Conservation (phyloP, 2,113 vertebrate species). For the Trochalopteron elliotii region DNA sequence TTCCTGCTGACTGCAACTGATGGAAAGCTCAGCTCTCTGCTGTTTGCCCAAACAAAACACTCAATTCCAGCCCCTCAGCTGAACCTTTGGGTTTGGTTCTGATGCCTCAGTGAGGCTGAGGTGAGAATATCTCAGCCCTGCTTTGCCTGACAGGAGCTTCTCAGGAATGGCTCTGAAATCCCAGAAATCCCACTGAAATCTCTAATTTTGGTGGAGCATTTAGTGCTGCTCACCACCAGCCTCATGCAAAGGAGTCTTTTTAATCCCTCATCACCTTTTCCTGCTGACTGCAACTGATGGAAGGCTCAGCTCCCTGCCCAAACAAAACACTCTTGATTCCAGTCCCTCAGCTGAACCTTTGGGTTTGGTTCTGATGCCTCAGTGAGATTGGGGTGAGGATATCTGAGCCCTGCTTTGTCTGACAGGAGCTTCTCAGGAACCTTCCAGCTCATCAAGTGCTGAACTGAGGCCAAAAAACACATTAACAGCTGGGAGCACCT, state of each 20-base stretch:
- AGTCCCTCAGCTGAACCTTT: not conserved
- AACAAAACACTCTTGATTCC: not conserved
- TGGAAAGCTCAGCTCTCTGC: not conserved
- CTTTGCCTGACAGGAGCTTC: not conserved
- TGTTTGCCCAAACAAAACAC: not conserved
- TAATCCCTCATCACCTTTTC: not conserved
- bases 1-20: not conserved
- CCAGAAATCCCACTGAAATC: not conserved
- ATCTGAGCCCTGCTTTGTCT: not conserved
- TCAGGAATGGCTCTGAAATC: not conserved
- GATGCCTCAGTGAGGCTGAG: not conserved
- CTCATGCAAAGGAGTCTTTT: not conserved
- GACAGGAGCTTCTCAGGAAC: not conserved
- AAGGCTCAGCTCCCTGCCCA: not conserved
- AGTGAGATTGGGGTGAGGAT: fast-evolving
- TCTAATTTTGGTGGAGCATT: not conserved
- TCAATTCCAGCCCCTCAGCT: not conserved
- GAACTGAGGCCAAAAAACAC: conserved; percentile 8
- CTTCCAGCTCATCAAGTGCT: not conserved
- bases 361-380: not conserved
- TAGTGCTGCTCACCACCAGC: not conserved
- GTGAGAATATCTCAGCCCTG: not conserved
- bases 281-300: not conserved
- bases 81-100: not conserved
- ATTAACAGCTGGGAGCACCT: conserved; percentile 3